These are phyloP conservation scores for Neoarius graeffei DNA, from an alignment of 2,113 vertebrate genomes.

Conservation along the genomic window DNA sequence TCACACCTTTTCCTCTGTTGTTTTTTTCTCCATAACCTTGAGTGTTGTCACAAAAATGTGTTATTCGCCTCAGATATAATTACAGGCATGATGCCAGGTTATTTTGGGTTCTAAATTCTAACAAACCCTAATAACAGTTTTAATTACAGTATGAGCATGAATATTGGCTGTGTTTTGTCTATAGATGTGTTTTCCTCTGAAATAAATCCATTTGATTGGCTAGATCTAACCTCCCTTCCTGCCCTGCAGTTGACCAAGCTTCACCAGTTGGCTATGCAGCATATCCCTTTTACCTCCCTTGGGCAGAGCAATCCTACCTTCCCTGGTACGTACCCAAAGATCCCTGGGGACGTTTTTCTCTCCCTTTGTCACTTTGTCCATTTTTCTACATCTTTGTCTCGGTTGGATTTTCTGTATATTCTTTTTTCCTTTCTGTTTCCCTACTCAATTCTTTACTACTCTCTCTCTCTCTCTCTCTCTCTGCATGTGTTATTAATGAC, in stretches of 20 bases:
- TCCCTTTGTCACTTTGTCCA: conserved; percentile 70
- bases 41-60: conserved; percentile 19
- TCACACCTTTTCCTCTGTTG: conserved; percentile 36
- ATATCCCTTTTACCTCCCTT: conserved; percentile 97
- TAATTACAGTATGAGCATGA: conserved; percentile 66
- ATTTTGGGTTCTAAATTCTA: conserved; percentile 21
- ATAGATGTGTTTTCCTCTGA: conserved; percentile 86
- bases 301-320: conserved; percentile 98
- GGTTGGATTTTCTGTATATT: not conserved
- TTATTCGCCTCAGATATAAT: conserved; percentile 40
- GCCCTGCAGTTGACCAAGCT: conserved; percentile 98
- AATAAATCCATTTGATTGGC: conserved; percentile 95
- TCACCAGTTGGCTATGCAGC: conserved; percentile 99
- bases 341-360: conserved; percentile 84
- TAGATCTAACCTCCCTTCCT: conserved; percentile 98
- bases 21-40: conserved; percentile 7
- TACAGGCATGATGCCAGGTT: conserved; percentile 27
- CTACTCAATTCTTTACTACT: conserved; percentile 48
- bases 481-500: not conserved
- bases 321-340: conserved; percentile 95
- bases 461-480: not conserved
- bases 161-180: conserved; percentile 74
- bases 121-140: conserved; percentile 44
- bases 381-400: conserved; percentile 25
- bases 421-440: conserved; percentile 26